A percentile compares a stretch with the other conserved stretches of the same genome.
Evolutionary conservation across 1,140 invertebrate species (phyloP).

Genomic region (Lepidurus packardi): DNA sequence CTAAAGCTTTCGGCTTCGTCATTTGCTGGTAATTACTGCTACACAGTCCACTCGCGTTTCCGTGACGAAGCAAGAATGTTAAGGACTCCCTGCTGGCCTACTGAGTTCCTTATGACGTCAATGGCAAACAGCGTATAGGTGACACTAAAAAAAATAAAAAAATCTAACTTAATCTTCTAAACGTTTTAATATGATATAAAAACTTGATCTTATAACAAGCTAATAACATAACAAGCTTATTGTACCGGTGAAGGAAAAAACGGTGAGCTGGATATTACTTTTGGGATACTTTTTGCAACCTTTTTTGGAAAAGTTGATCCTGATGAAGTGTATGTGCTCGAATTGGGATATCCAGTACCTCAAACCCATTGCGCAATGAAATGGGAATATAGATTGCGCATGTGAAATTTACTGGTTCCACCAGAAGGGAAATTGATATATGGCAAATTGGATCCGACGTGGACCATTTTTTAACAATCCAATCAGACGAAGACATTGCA

Average conservation of each 20-base stretch:
- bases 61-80: slow-evolving; percentile 18
- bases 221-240: too few species aligned
- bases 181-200: not conserved
- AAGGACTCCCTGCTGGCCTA: slow-evolving; percentile 13
- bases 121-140: slow-evolving; percentile 1
- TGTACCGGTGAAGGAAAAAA: too few species aligned
- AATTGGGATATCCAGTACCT: not conserved
- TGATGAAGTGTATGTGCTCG: not conserved
- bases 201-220: not conserved
- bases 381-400: not conserved
- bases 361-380: not conserved
- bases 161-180: not conserved
- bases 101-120: slow-evolving; percentile 10
- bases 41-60: slow-evolving; percentile 15
- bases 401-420: not conserved
- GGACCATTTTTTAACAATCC: not conserved
- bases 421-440: not conserved
- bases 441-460: slow-evolving; percentile 12
- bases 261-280: too few species aligned
- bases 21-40: not conserved
- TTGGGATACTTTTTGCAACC: too few species aligned
- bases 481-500: not conserved
- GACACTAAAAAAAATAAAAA: not conserved
- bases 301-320: not conserved
- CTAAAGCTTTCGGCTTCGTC: slow-evolving; percentile 8